Percentiles rank a stretch among this genome's conserved stretches.
Conservation (phyloP, 2,113 vertebrate species). For the Pangasianodon hypophthalmus region DNA sequence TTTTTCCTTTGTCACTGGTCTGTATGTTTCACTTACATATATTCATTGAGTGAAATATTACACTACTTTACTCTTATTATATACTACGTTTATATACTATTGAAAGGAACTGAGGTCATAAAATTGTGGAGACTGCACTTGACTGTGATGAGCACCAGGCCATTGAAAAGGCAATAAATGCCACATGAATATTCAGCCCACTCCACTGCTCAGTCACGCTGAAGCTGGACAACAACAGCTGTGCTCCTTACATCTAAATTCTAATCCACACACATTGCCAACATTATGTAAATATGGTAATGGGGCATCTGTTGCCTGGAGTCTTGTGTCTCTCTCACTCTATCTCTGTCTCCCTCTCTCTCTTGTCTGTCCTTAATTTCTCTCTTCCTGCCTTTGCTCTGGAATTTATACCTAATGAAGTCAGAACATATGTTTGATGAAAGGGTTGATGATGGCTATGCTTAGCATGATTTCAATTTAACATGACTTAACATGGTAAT, state of each 20-base stretch:
- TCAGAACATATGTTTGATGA: constrained; percentile 43
- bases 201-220: constrained; percentile 37
- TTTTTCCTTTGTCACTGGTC: background rate
- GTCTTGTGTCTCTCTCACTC: constrained; percentile 45
- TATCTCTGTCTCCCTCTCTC: background rate
- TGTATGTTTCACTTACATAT: background rate
- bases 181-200: constrained; percentile 67
- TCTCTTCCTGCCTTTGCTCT: constrained; percentile 25
- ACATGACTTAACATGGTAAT: background rate
- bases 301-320: constrained; percentile 72
- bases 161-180: constrained; percentile 63
- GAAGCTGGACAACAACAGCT: constrained; percentile 66
- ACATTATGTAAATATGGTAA: constrained; percentile 73
- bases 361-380: constrained; percentile 39
- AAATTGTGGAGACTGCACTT: constrained; percentile 37
- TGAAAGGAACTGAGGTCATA: constrained; percentile 38
- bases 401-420: constrained; percentile 26
- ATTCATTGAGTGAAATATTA: background rate
- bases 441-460: constrained; percentile 26
- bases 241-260: constrained; percentile 66
- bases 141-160: constrained; percentile 38
- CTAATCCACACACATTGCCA: constrained; percentile 63
- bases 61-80: background rate
- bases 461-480: constrained; percentile 30
- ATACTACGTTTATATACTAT: constrained; percentile 47